Conservation (phyloP, 2,797 vertebrate genomes). For the Sebastes oblongus region DNA sequence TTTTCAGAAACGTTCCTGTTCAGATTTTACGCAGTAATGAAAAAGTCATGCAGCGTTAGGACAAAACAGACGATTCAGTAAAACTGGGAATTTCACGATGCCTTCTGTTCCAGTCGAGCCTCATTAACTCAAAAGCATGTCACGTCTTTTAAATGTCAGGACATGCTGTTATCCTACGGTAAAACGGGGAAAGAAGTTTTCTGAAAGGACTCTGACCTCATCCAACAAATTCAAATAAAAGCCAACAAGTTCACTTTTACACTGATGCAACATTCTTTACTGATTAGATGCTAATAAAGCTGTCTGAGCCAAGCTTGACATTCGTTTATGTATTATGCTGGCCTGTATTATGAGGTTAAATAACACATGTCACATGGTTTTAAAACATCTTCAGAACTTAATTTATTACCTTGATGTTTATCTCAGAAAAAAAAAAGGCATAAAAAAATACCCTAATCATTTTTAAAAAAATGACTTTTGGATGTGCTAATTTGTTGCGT, state of each 20-base stretch:
- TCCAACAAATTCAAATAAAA: conserved; percentile 31
- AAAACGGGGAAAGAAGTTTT: background rate
- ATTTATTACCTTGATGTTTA: conserved; percentile 21
- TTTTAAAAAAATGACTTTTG: conserved; percentile 40
- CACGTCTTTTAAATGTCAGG: conserved; percentile 48
- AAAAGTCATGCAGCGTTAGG: conserved; percentile 2
- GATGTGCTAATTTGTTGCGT: conserved; percentile 45
- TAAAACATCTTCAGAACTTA: background rate
- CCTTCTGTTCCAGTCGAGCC: conserved; percentile 6
- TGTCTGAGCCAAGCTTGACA: background rate
- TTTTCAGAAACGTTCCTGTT: background rate
- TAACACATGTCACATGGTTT: conserved; percentile 12
- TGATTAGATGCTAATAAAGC: conserved; percentile 35
- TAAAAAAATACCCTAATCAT: background rate
- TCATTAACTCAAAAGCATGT: conserved; percentile 54
- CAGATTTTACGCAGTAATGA: conserved; percentile 7
- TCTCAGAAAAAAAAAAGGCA: background rate
- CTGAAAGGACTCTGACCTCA: conserved; percentile 17
- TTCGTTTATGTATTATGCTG: background rate
- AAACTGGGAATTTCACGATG: conserved; percentile 27
- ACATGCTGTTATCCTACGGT: conserved; percentile 12
- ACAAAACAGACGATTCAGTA: conserved; percentile 11
- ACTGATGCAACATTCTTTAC: conserved; percentile 11
- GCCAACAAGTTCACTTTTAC: background rate
- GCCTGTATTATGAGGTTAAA: conserved; percentile 25